Evolutionary conservation across 2,888 invertebrate genomes (phyloP), one percentile per base, ranked within the genome.

Genomic region (Amiota minor): DNA sequence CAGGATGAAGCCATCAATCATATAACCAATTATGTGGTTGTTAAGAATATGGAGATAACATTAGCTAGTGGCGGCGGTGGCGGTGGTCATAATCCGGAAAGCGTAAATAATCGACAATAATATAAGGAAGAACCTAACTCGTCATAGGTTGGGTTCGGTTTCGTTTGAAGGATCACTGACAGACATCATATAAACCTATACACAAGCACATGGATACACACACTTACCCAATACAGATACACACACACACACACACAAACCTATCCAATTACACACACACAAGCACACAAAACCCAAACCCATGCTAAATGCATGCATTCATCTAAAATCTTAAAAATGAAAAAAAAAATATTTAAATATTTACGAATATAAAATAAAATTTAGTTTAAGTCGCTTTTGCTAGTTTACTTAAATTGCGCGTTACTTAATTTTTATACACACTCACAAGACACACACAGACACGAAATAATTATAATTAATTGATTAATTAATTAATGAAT

Each of bases 1-100:
- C 89, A 89, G 77, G 89, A 89, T 72, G 89, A 89, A 78, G 89
- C 89, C 74, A 89, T 89, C 56, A 89, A 88, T 82, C 89, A 89
- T 72, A 89, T 89, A 78, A 89, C 89, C 20, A 89, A 89, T 80
- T 89, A 89, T 78, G 87, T 89, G 72, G 87, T 89, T 80, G 89
- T 89, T 72, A 89, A 89, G 79, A 89, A 89, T 67, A 89, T 89
- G 89, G 89, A 89, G 76, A 88, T 89, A 71, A 84, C 85, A 78
- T 86, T 89, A 85, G 86, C 86, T 77, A 83, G 83, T 69, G 75
- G 80, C 65, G 83, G 83, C 70, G 75, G 80, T 62, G 79, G 79
- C 61, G 79, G 73, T 11, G 72, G 81, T 20, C 83, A 84, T 70
- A 86, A 83, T 76, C 87, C 86, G 12, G 88, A 87, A 75, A 86